Base-by-base conservation (phyloP, 2,113 vertebrate genomes). In the Collichthys lucidus region DNA sequence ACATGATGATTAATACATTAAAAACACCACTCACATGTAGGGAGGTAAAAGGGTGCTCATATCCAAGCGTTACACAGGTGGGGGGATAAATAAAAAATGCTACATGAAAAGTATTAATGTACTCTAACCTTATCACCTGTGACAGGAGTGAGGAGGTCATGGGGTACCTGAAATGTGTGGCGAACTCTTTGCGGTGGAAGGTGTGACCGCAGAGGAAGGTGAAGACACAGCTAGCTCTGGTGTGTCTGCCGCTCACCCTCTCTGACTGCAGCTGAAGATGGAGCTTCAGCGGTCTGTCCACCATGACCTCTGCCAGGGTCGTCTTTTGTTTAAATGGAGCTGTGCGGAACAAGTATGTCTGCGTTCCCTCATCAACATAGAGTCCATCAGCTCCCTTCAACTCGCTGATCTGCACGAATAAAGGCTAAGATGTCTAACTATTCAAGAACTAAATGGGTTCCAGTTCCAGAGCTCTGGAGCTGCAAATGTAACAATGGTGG, bases 161-260 rank as follows among this genome's bases (percentile, higher is more conserved):
- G 5, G 7, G 15, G 20, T 42, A 94, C 93, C 92, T 97, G 94
- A 97, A 97, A 86, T 99, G 98, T 24, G 89, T 92, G 0, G 96
- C 89, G 66, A 97, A 98, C 86, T 99, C 97, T 0, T 96, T 96
- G 74, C 98, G 95, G 70, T 96, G 95, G 92, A 99, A 99, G 89
- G 95, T 94, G 85, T 97, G 96, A 81, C 92, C 95, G 72, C 98
- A 99, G 59, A 95, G 93, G 90, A 98, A 99, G 0, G 96, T 95
- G 87, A 99, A 99, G 56, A 88, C 95, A 20, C 96, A 98, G 86
- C 92, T 97, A 77, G 93, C 95, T 92, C 97, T 97, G 90, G 96
- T 97, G 93, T 99, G 95, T 73, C 96, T 96, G 88, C 94, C 94
- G 60, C 93, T 97, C 76, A 98, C 96, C 0, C 96, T 95, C 55